phyloP scores from a whole-genome alignment of 1,140 invertebrate genomes.

The Trichonephila clavata region DNA sequence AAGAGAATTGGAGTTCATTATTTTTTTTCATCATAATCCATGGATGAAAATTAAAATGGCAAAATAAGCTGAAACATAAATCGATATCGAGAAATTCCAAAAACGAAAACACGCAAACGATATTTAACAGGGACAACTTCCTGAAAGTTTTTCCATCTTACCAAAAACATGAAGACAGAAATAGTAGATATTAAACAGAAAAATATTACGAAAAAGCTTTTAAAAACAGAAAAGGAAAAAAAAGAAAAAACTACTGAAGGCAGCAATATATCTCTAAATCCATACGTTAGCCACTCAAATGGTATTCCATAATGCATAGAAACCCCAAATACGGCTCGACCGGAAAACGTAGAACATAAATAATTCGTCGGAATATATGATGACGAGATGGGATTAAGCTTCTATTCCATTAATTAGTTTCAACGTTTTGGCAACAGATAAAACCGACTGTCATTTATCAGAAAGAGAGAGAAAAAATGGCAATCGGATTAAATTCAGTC shows the following conservation, averaged over 20 bases:
- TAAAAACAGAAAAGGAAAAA: not conserved
- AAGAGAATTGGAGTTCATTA: too few species aligned
- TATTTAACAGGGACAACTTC: not conserved
- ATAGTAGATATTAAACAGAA: not conserved
- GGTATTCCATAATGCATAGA: constrained; percentile 65
- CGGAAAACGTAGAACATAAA: constrained; percentile 56
- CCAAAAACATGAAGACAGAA: not conserved
- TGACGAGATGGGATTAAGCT: constrained; percentile 46
- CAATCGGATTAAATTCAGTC: constrained; percentile 7
- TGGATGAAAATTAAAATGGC: too few species aligned
- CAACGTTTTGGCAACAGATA: constrained; percentile 63
- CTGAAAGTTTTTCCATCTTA: not conserved
- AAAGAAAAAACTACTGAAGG: constrained; percentile 3
- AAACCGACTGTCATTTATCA: constrained; percentile 64
- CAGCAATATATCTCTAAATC: not conserved
- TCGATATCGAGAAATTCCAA: too few species aligned
- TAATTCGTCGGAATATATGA: constrained; percentile 41
- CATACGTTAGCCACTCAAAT: not conserved
- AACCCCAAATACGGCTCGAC: constrained; percentile 25
- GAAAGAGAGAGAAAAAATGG: not conserved
- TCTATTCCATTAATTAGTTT: constrained; percentile 68
- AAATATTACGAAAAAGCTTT: not conserved
- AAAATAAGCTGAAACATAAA: too few species aligned
- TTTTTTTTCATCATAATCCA: too few species aligned
- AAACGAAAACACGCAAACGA: not conserved